Conservation (phyloP, 2,888 invertebrate genomes). For the Laspeyria flexula region DNA sequence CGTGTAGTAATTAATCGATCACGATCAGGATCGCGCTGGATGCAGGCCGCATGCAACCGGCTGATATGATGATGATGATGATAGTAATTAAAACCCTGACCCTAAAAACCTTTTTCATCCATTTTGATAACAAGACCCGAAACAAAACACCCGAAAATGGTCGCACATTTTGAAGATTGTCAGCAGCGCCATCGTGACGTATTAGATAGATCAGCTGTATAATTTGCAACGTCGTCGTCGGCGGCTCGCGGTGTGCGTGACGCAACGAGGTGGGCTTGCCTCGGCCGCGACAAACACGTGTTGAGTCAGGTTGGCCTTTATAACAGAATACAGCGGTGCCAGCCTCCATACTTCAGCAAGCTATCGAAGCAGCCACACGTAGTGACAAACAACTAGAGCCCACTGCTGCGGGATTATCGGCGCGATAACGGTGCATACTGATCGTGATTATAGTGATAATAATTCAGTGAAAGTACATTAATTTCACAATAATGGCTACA, state of each 20-base stretch:
- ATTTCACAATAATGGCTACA: conserved; percentile 61
- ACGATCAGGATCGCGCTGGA: no score
- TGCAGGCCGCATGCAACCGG: no score
- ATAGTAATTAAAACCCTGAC: no score
- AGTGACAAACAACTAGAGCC: conserved; percentile 36
- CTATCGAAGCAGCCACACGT: conserved; percentile 69
- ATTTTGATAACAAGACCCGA: no score
- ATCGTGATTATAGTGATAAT: conserved; percentile 49
- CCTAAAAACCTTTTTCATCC: no score
- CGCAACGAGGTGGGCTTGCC: conserved; percentile 55
- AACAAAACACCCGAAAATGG: not conserved
- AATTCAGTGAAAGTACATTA: conserved; percentile 43
- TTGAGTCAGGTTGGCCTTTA: conserved; percentile 68
- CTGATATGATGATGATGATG: no score
- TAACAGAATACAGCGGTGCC: conserved; percentile 64
- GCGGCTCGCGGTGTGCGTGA: conserved; percentile 49
- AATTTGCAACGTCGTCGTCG: conserved; percentile 43
- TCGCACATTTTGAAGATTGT: not conserved
- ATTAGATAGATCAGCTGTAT: conserved; percentile 53
- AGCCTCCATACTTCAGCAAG: conserved; percentile 67
- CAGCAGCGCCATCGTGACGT: conserved; percentile 9
- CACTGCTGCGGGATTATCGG: conserved; percentile 37
- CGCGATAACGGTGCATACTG: conserved; percentile 46
- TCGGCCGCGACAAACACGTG: conserved; percentile 45
- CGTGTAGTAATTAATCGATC: no score